phyloP scores from a whole-genome alignment of 2,113 vertebrate genomes.

The Brevimyrus niger region DNA sequence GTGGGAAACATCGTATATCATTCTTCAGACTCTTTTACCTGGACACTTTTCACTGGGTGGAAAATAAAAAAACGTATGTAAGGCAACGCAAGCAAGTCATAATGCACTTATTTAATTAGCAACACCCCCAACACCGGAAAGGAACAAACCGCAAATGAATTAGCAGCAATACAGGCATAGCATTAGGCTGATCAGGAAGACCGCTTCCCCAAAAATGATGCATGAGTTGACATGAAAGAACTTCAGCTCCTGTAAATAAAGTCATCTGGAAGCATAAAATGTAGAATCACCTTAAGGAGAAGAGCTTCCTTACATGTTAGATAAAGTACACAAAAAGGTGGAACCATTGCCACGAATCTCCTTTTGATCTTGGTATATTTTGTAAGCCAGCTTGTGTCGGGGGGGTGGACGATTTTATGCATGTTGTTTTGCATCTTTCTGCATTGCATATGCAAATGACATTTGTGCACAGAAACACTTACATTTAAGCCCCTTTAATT shows the following conservation, averaged over 20 bases:
- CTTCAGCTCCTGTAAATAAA: neutral
- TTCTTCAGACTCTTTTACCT: neutral
- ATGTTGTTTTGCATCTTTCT: neutral
- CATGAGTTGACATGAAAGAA: neutral
- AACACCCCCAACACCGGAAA: neutral
- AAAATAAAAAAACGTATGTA: neutral
- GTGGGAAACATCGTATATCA: neutral
- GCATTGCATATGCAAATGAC: neutral
- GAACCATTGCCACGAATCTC: neutral
- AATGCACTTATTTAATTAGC: neutral
- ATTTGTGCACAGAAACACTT: neutral
- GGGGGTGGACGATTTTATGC: neutral
- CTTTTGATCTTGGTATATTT: neutral
- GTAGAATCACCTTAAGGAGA: neutral
- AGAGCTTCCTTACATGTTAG: neutral
- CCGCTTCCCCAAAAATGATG: neutral
- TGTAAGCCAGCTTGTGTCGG: neutral
- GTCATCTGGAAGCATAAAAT: neutral
- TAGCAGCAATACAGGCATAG: conserved; percentile 31
- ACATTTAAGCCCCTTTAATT: neutral
- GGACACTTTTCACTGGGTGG: neutral
- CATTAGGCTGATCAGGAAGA: neutral
- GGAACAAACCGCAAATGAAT: conserved; percentile 13
- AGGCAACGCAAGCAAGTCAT: neutral
- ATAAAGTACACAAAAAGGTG: neutral